Percentiles rank a stretch among this genome's conserved stretches.
Conservation (phyloP, 2,113 vertebrate genomes). For the Pipra filicauda region DNA sequence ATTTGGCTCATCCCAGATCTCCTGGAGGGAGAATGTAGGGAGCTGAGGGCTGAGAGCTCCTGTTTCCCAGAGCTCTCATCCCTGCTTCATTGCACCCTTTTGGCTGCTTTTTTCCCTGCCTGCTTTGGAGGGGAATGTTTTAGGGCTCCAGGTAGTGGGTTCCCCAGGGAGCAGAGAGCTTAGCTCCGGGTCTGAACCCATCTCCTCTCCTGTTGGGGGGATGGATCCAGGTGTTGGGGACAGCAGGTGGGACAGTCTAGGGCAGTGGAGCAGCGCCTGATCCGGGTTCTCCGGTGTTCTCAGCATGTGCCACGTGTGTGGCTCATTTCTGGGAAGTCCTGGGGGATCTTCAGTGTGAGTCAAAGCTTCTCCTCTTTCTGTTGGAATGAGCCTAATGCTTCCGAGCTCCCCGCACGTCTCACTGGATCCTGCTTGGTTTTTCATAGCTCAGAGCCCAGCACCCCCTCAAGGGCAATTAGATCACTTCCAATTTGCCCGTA, state of each 20-base stretch:
- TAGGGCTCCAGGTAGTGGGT: background rate
- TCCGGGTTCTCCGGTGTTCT: accelerated
- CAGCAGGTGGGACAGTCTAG: background rate
- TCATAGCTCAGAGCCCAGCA: slow-evolving; percentile 49
- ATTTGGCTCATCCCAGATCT: background rate
- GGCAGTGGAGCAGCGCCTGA: accelerated
- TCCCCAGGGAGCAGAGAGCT: background rate
- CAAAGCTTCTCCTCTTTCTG: background rate
- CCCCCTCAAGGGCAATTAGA: slow-evolving; percentile 66
- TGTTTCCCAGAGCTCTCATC: background rate
- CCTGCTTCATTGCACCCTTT: background rate
- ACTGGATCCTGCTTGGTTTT: background rate
- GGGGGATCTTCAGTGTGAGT: background rate
- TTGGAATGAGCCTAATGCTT: background rate
- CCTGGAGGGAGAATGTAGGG: background rate
- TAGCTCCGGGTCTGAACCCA: background rate
- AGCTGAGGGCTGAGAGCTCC: background rate
- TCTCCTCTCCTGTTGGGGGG: background rate
- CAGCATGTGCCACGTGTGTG: background rate
- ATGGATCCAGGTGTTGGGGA: background rate
- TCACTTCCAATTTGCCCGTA: slow-evolving; percentile 58
- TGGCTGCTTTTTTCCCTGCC: background rate
- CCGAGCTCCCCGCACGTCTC: accelerated
- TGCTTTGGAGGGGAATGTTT: background rate
- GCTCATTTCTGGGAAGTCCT: background rate